Evolutionary conservation across 2,888 invertebrate species (phyloP).

Genomic region (Ennomos quercinarius): DNA sequence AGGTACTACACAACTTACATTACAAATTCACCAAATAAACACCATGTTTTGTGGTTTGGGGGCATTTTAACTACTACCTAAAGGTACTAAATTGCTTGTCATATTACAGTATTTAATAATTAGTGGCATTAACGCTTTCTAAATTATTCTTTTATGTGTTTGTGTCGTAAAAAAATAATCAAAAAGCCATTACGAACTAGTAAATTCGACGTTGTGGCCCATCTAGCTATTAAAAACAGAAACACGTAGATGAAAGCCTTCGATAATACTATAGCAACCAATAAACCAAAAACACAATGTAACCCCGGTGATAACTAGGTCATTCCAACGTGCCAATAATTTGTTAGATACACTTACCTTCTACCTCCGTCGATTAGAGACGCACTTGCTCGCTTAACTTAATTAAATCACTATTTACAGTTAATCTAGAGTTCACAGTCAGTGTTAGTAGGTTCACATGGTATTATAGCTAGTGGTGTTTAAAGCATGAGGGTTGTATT

Average conservation of each 20-base stretch:
- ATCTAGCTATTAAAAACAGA: slow-evolving; percentile 6
- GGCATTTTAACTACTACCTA: too few relatives aligned
- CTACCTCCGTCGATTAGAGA: slow-evolving; percentile 62
- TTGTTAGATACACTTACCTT: slow-evolving; percentile 66
- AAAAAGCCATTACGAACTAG: slow-evolving; percentile 19
- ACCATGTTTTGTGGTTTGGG: too few relatives aligned
- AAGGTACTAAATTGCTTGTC: too few relatives aligned
- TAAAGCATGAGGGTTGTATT: slow-evolving; percentile 36
- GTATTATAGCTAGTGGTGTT: background rate
- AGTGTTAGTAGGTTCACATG: slow-evolving; percentile 3
- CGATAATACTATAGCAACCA: slow-evolving; percentile 29
- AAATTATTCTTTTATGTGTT: background rate
- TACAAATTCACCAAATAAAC: too few relatives aligned
- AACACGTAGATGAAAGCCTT: slow-evolving; percentile 17
- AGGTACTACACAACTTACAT: too few relatives aligned
- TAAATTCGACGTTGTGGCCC: slow-evolving; percentile 12
- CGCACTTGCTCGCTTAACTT: slow-evolving; percentile 57
- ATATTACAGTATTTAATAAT: background rate
- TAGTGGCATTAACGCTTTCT: background rate
- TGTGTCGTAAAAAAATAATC: slow-evolving; percentile 17
- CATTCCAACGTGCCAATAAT: slow-evolving; percentile 80
- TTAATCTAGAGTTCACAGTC: slow-evolving; percentile 7
- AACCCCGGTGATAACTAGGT: slow-evolving; percentile 67
- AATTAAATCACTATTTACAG: slow-evolving; percentile 19
- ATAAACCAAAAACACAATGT: slow-evolving; percentile 26